Base-by-base conservation (phyloP, 1,140 invertebrate species). In the Amphibalanus amphitrite region DNA sequence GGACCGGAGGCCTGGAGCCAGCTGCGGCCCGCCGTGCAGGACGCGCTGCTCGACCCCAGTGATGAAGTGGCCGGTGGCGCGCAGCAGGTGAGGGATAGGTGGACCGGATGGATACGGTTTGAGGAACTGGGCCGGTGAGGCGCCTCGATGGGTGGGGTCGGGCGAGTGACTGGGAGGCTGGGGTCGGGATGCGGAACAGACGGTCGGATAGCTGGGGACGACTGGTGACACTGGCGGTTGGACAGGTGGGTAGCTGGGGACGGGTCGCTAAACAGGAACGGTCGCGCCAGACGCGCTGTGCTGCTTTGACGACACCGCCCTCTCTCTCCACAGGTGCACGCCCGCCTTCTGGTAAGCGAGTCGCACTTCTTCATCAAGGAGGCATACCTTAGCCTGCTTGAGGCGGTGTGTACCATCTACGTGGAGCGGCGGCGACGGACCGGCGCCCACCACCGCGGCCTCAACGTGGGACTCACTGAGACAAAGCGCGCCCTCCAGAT, bases 361-460 rank as follows among this genome's bases (percentile, higher is more conserved):
- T 72, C 74, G 15, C 73, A 75, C 64, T 71, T 69, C 71, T 73
- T 74, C 33, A 73, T 75, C 4, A 75, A 74, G 28, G 75, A 75
- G 33, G 75, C 73, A 67, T 74, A 74, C 65, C 40, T 74, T n/a
- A 75, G 74, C 67, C 69, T 75, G 69, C 30, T 75, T 17, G 73
- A 74, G 71, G 73, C 75, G 69, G 29, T 74, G 33, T 74, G 47
- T 23, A 59, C 47, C 47, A 59, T 59, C 47, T 59, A 59, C 47
- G 47, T 59, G 47, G 47, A 59, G 13, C 47, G 47, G 17, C 47
- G 47, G 13, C 47, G 47, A 20, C 6, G 47, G 47, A 20, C 13
- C 47, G 6, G 47, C 6, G 6, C 6, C 47, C 20, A 3, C 47
- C 47, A 59, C 13, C 47, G 47, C 47, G 47, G 47, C 47, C 47